phyloP scores from a whole-genome alignment of 2,113 vertebrate species.

The Austrofundulus limnaeus region DNA sequence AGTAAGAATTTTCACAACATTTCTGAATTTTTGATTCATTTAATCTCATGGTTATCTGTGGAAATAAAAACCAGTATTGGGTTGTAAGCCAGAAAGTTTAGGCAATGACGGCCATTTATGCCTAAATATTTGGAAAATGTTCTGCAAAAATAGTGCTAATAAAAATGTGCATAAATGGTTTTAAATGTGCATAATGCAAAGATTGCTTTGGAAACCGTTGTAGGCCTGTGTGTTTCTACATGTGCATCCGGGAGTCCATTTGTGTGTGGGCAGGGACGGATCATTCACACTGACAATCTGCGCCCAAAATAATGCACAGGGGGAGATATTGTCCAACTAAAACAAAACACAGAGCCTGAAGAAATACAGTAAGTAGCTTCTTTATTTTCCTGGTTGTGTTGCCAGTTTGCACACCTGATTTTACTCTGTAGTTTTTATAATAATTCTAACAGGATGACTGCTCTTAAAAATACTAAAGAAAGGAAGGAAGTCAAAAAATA shows the following conservation, averaged over 20 bases:
- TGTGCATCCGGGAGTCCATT: neutral
- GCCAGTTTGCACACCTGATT: neutral
- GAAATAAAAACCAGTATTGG: neutral
- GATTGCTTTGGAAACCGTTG: neutral
- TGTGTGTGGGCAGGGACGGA: constrained; percentile 42
- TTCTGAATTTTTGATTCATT: neutral
- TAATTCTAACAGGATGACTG: too few relatives aligned
- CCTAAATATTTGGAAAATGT: neutral
- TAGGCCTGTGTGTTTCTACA: neutral
- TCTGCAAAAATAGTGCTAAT: neutral
- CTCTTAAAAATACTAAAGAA: too few relatives aligned
- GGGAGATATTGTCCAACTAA: constrained; percentile 5
- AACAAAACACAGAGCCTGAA: constrained; percentile 16
- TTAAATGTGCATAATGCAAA: too few relatives aligned
- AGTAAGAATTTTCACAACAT: neutral
- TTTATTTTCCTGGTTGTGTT: neutral
- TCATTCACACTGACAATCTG: constrained; percentile 38
- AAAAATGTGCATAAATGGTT: too few relatives aligned
- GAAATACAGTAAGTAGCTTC: constrained; percentile 5
- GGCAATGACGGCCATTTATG: neutral
- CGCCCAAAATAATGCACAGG: constrained; percentile 50
- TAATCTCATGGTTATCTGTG: neutral
- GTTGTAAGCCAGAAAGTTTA: constrained; percentile 1
- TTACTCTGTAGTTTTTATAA: neutral
- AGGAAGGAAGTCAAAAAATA: neutral